Base-by-base conservation (phyloP, 2,888 invertebrate genomes). In the Agrotis puta region DNA sequence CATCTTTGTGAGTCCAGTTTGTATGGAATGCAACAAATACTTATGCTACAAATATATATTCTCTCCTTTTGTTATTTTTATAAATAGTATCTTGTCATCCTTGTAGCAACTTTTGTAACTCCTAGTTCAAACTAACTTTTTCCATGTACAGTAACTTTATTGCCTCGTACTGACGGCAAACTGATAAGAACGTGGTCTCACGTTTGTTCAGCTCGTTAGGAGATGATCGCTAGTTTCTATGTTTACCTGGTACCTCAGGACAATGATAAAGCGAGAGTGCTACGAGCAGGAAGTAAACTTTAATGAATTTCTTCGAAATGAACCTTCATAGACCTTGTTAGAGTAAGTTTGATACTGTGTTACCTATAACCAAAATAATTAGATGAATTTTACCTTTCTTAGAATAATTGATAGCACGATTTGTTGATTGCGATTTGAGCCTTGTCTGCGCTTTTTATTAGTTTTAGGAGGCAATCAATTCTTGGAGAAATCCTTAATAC, bases 151-250 rank as follows among this genome's bases (percentile, higher is more conserved):
- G 39, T 67, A 65, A 63, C 51, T 65, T 58, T 48, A 74, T 66
- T 57, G 43, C 43, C 47, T 50, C 24, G 33, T 50, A 59, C 45
- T 48, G 59, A n/a, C 33, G 47, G 27, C 58, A 58, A 65, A 54
- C 56, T 74, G 74, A 81, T 74, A 74, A 64, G 71, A 72, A 83
- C 81, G 83, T 83, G 83, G 58, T 58, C 22, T 70, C 78, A 79
- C 79, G 79, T 76, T 81, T 78, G 76, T 54, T 72, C 50, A 61
- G 66, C 24, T 83, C 63, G 68, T 72, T 70, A 74, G 64, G 33
- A 77, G 64, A 76, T 64, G 74, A 24, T 63, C 56, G 47, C 65
- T 73, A 64, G 67, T 39, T 64, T 73, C 56, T 54, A 69, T 75
- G 64, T 69, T 66, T 67, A 43, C 68, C 66, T 81, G 51, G 61